Evolutionary conservation across 1,140 invertebrate species (phyloP), one percentile per base, ranked within the genome.

Genomic region (Achroia grisella): DNA sequence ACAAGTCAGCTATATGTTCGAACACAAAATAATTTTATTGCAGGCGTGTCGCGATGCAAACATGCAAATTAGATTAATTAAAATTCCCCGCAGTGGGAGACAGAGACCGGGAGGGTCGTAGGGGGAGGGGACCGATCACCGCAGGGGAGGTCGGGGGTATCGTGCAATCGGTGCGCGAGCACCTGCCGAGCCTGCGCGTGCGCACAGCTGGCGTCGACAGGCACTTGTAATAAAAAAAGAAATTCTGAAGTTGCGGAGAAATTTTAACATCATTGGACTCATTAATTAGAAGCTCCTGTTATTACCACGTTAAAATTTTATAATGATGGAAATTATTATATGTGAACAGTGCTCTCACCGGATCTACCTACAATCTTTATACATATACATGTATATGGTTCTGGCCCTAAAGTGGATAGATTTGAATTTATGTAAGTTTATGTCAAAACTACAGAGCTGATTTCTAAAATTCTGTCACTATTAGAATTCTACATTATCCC

Each of bases 51-150:
- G 43, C 13, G 27, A 11, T 34, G 35, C 39, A 42, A 49, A 48
- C 39, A 46, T 55, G 52, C 52, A 46, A 55, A 55, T 55, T 34
- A 33, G 28, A 41, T 46, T 55, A 49, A 55, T 55, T 55, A 50
- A 50, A 40, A 49, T 50, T 55, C 47, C 30, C 14, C 32, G 14
- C 35, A 40, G 23, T 13, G 9, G 32, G 11, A 11, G 23, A 28
- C 31, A 29, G 10, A 23, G 15, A 9, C 13, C 12, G 4, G 17
- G 35, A 12, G 14, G 14, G 9, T 10, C 10, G 33, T 10, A 9
- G 12, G 5, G 32, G 2, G 5, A n/a, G 9, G 12, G 12, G 33
- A 13, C n/a, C 8, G 1, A 12, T 11, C 32, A 12, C 10, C 33
- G 30, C 9, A 31, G 30, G 9, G 10, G 30, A 31, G 3, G 30